Base-by-base conservation (phyloP, 2,797 vertebrate genomes). In the Schizopygopsis pylzovi region DNA sequence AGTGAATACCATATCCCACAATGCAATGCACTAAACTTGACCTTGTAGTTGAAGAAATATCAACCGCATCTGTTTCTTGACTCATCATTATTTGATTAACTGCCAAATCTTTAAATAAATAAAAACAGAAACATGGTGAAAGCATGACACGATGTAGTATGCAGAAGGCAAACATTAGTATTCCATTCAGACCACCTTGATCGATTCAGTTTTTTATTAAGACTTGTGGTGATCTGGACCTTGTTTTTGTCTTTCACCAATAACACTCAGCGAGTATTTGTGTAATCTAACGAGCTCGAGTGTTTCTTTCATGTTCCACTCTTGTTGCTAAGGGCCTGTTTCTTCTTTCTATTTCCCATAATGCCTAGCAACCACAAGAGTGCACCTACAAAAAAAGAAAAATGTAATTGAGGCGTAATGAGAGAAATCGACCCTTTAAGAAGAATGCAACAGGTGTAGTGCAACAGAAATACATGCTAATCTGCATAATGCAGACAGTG, bases 311-410 rank as follows among this genome's bases (percentile, higher is more conserved):
- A 85, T 77, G 73, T 71, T 45, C 45, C 68, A 63, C 39, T 85
- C 76, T n/a, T 77, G 86, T 86, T 87, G 86, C 84, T 82, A 84
- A 63, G 86, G 81, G 52, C 82, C 77, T 71, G 78, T 78, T 63
- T 73, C 70, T 72, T 89, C 79, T 68, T 43, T 87, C 25, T 12
- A 67, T 85, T 61, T 61, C 84, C 71, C 28, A 79, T 63, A 73
- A 89, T 68, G 83, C 89, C 87, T 88, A 87, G 87, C 89, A 91
- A 90, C 90, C 87, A 83, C 49, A 71, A 78, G 52, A 70, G 68
- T 20, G 49, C 67, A 71, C 45, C 22, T 63, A 47, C 59, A 82
- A 81, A 87, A 88, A 76, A 84, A 78, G 76, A 84, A 81, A 80
- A 83, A 63, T 75, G 49, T 65, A 85, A 84, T 75, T 76, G 82